Evolutionary conservation across 2,888 invertebrate genomes (phyloP).

Genomic region (Campopleginae sp.): DNA sequence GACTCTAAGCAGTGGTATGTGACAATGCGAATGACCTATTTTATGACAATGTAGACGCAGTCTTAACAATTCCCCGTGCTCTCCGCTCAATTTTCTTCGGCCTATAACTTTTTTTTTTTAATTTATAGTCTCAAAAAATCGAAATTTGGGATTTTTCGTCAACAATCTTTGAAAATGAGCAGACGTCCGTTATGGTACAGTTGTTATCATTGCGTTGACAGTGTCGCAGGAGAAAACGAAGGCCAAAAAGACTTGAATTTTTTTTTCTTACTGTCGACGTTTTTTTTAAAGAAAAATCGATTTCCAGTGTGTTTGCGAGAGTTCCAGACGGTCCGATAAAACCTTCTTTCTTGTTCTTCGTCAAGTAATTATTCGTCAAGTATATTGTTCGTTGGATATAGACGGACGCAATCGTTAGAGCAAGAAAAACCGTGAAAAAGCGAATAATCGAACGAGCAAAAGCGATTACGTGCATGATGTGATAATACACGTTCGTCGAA

Average conservation of each 20-base stretch:
- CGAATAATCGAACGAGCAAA: conserved; percentile 33
- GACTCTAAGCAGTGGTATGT: background rate
- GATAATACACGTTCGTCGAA: conserved; percentile 47
- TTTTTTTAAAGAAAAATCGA: background rate
- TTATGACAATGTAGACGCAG: background rate
- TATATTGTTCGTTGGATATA: background rate
- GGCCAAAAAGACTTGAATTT: background rate
- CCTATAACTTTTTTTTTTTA: background rate
- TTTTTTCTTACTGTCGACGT: background rate
- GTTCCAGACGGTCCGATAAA: background rate
- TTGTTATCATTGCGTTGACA: too few species aligned
- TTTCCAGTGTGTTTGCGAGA: too few species aligned
- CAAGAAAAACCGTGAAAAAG: conserved; percentile 44
- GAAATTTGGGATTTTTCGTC: too few species aligned
- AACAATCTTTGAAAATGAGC: too few species aligned
- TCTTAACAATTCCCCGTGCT: background rate
- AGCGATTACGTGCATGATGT: conserved; percentile 39
- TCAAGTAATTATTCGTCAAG: background rate
- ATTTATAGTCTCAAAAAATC: background rate
- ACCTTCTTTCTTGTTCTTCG: background rate
- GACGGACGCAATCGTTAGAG: background rate
- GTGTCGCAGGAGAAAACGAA: too few species aligned
- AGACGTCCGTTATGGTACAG: too few species aligned
- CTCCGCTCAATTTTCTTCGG: background rate
- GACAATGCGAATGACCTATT: conserved; percentile 11